phyloP scores from a whole-genome alignment of 1,140 invertebrate species.

The Eumeta japonica region DNA sequence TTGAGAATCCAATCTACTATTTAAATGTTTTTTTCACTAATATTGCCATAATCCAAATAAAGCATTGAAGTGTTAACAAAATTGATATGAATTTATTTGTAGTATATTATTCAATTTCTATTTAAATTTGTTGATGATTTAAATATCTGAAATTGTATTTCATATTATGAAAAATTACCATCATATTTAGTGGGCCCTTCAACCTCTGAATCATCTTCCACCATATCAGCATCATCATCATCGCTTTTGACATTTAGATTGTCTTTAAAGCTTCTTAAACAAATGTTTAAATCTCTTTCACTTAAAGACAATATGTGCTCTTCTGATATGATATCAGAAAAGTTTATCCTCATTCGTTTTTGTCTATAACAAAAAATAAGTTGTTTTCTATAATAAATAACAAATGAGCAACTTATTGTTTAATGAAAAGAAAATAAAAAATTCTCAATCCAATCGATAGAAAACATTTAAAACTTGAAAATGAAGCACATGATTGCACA shows the following conservation, averaged over 20 bases:
- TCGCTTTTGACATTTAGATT: conserved; percentile 22
- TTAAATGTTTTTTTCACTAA: too few species aligned
- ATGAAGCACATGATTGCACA: too few species aligned
- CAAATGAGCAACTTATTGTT: too few species aligned
- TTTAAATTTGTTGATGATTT: too few species aligned
- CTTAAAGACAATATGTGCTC: conserved; percentile 38
- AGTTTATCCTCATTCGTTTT: conserved; percentile 45
- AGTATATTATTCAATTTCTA: conserved; percentile 3
- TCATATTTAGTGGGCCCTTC: conserved; percentile 46
- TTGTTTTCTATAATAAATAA: too few species aligned
- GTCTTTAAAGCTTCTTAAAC: conserved; percentile 41
- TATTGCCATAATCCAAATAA: too few species aligned
- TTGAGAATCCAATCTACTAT: too few species aligned
- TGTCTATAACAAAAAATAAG: conserved; percentile 40
- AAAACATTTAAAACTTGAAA: too few species aligned
- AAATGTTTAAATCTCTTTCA: conserved; percentile 39
- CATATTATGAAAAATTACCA: conserved; percentile 21
- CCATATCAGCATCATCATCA: conserved; percentile 36
- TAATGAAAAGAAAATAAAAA: too few species aligned
- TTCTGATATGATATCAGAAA: conserved; percentile 43
- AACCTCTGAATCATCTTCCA: conserved; percentile 30
- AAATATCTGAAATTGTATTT: too few species aligned
- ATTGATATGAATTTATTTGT: conserved; percentile 16
- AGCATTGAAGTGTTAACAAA: too few species aligned
- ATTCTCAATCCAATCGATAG: too few species aligned